A percentile compares a stretch with the other conserved stretches of the same genome.
phyloP scores from a whole-genome alignment of 2,797 vertebrate genomes.

The Knipowitschia caucasica region DNA sequence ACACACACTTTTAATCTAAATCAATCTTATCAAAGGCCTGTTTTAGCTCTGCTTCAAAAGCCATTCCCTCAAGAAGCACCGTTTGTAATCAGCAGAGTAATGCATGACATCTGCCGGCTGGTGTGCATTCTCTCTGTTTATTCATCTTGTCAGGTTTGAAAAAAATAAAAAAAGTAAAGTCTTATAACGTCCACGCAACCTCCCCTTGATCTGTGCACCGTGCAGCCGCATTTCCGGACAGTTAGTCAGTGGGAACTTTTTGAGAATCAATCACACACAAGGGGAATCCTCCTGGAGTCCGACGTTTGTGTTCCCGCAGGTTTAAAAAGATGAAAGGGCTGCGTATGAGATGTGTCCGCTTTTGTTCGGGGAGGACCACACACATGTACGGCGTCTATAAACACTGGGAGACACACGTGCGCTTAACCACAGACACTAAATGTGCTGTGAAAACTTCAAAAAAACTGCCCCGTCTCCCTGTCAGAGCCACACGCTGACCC shows the following conservation, averaged over 20 bases:
- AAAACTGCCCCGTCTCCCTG: slow-evolving; percentile 30
- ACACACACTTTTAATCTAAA: too few relatives aligned
- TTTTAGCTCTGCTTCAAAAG: too few relatives aligned
- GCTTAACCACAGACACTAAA: slow-evolving; percentile 46
- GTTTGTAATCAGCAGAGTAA: slow-evolving; percentile 73
- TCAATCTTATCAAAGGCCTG: too few relatives aligned
- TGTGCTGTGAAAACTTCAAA: slow-evolving; percentile 40
- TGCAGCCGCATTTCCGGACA: slow-evolving; percentile 38
- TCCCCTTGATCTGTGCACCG: slow-evolving; percentile 38
- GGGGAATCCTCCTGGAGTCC: slow-evolving; percentile 46
- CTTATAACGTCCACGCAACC: slow-evolving; percentile 34
- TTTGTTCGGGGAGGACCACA: slow-evolving; percentile 65
- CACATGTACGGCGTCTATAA: slow-evolving; percentile 39
- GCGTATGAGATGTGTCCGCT: slow-evolving; percentile 45
- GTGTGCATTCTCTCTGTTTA: slow-evolving; percentile 59
- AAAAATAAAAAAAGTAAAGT: too few relatives aligned
- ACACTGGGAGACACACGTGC: slow-evolving; percentile 51
- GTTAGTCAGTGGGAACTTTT: slow-evolving; percentile 56
- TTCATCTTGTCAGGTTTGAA: slow-evolving; percentile 43
- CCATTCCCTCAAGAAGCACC: too few relatives aligned
- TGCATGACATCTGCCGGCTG: slow-evolving; percentile 62
- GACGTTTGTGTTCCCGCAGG: slow-evolving; percentile 58
- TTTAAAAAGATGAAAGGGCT: slow-evolving; percentile 55
- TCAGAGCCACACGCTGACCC: too few relatives aligned
- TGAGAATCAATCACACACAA: slow-evolving; percentile 59